Evolutionary conservation across 2,888 invertebrate species (phyloP), one percentile per base, ranked within the genome.

Genomic region (Drosophila paracracens): DNA sequence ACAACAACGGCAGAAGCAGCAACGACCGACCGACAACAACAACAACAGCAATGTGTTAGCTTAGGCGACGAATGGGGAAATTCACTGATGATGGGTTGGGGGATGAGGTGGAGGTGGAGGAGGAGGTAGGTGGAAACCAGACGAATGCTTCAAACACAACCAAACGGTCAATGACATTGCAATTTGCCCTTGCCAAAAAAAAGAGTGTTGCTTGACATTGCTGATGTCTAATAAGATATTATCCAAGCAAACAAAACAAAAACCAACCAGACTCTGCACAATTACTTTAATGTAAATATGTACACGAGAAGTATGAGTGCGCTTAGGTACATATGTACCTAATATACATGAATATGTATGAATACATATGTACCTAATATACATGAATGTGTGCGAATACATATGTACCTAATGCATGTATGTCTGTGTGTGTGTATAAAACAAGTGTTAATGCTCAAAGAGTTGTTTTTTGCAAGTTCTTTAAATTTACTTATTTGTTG

Each of bases 141-240:
- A 80, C 76, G 82, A 82, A 76, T 88, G 88, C 81, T 86, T 77
- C 72, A 81, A 56, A 56, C 56, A 56, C 56, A 56, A 56, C 27
- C n/a, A 8, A 56, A 71, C 88, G 84, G 88, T 74, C 88, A 77
- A 77, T 88, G 88, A 70, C 77, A 68, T 79, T 80, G 65, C 40
- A 59, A 59, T 65, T 75, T 79, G 81, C 76, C 80, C 76, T 80
- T 72, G 81, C 71, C 66, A 31, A 75, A 75, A 66, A 68, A 69
- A 69, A 69, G 65, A 72, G 78, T 74, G 73, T 79, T 81, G 72
- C 68, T 73, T 79, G 82, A 82, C 80, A 70, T 74, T 69, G 68
- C 68, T 70, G 65, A 70, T 76, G 80, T 83, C 76, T 79, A 79
- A 85, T 70, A 75, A 70, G 76, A 73, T 59, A 43, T 59, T 48